phyloP scores from a whole-genome alignment of 1,140 invertebrate genomes.

The Chironomus striatipennis region DNA sequence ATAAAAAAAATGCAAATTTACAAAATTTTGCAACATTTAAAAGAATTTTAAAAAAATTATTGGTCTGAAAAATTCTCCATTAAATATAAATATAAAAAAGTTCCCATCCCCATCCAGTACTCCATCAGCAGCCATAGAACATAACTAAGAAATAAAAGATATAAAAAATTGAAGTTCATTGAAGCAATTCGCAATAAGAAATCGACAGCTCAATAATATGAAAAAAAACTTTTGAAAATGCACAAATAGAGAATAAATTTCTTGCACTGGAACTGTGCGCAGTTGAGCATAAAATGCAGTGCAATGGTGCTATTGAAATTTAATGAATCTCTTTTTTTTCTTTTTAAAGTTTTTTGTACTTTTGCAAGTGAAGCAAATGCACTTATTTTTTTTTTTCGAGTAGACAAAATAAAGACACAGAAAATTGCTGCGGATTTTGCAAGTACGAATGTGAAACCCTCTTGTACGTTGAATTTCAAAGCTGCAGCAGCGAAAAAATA shows the following conservation, averaged over 20 bases:
- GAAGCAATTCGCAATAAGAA: conserved; percentile 10
- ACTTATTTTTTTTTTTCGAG: not conserved
- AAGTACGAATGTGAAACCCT: too few species aligned
- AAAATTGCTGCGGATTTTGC: too few species aligned
- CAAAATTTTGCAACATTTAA: too few species aligned
- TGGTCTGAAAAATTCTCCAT: too few species aligned
- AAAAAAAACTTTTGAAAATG: not conserved
- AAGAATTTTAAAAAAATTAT: too few species aligned
- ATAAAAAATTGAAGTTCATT: not conserved
- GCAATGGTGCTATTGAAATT: not conserved
- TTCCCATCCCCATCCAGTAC: too few species aligned
- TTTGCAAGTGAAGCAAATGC: conserved; percentile 12
- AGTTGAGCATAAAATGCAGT: conserved; percentile 5
- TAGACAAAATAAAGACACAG: conserved; percentile 2
- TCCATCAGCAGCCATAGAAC: not conserved
- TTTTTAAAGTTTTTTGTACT: too few species aligned
- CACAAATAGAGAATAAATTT: not conserved
- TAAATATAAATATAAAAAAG: too few species aligned
- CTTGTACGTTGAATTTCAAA: too few species aligned
- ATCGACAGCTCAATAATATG: conserved; percentile 20
- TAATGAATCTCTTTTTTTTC: conserved; percentile 13
- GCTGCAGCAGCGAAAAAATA: not conserved
- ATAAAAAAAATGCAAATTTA: too few species aligned
- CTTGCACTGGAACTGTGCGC: conserved; percentile 5
- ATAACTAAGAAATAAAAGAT: not conserved